These are phyloP conservation scores for Tenthredo scrophulariae DNA, from an alignment of 2,888 invertebrate species.

Conservation along the genomic window DNA sequence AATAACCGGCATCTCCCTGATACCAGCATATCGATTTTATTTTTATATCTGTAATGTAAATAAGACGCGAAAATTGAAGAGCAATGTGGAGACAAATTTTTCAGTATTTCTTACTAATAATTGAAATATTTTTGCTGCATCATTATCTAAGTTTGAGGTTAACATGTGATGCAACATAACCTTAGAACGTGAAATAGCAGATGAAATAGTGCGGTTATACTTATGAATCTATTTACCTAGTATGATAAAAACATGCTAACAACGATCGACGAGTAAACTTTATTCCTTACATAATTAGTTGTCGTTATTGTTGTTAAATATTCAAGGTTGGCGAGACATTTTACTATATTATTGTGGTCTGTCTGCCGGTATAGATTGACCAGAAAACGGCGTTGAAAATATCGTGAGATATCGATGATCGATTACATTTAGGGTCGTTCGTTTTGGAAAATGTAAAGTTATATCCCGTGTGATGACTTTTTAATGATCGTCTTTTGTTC, in stretches of 20 bases:
- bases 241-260: neutral
- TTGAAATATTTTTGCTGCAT: neutral
- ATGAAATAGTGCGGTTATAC: neutral
- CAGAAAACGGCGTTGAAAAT: neutral
- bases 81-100: neutral
- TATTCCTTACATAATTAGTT: slow-evolving; percentile 32
- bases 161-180: neutral
- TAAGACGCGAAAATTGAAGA: neutral
- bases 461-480: neutral
- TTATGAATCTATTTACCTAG: neutral
- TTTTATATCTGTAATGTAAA: slow-evolving; percentile 57
- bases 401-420: slow-evolving; percentile 13
- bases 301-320: slow-evolving; percentile 14
- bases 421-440: neutral
- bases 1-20: slow-evolving; percentile 57
- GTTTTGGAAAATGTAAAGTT: neutral
- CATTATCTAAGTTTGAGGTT: neutral
- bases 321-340: slow-evolving; percentile 34
- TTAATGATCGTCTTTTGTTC: slow-evolving; percentile 8
- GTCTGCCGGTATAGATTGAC: neutral
- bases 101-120: neutral
- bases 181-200: neutral
- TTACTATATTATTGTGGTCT: neutral
- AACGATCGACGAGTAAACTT: neutral
- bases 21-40: slow-evolving; percentile 57